Evolutionary conservation across 2,888 invertebrate genomes (phyloP).

Genomic region (Drosophila niveifrons): DNA sequence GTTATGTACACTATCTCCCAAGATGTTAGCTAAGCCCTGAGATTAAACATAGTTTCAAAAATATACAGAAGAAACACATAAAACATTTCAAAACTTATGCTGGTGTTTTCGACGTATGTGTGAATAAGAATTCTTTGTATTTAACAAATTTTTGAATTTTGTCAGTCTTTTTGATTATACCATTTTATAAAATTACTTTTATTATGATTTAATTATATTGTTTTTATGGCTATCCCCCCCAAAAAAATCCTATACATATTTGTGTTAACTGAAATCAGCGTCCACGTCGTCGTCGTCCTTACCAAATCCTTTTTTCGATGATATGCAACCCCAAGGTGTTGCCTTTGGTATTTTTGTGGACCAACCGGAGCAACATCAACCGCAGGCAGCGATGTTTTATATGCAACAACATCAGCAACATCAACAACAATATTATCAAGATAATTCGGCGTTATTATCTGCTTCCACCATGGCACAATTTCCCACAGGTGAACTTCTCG

Average conservation of each 20-base stretch:
- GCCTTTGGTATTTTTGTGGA: slow-evolving; percentile 55
- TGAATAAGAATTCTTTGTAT: slow-evolving; percentile 39
- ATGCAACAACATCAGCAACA: slow-evolving; percentile 60
- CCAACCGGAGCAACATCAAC: slow-evolving; percentile 34
- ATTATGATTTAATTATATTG: slow-evolving; percentile 50
- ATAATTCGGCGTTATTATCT: slow-evolving; percentile 42
- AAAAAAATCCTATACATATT: slow-evolving; percentile 34
- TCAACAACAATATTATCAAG: slow-evolving; percentile 40
- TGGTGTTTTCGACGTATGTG: slow-evolving; percentile 45
- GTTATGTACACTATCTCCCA: slow-evolving; percentile 9
- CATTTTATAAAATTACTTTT: slow-evolving; percentile 18
- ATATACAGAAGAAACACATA: slow-evolving; percentile 8
- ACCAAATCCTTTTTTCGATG: slow-evolving; percentile 85
- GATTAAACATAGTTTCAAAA: slow-evolving; percentile 28
- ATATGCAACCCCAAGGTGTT: slow-evolving; percentile 63
- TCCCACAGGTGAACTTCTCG: slow-evolving; percentile 60
- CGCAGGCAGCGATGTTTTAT: slow-evolving; percentile 49
- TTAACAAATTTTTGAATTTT: slow-evolving; percentile 28
- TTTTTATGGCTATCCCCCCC: slow-evolving; percentile 43
- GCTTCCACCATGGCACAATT: slow-evolving; percentile 51
- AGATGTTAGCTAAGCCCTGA: slow-evolving; percentile 18
- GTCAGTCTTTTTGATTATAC: slow-evolving; percentile 19
- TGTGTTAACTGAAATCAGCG: slow-evolving; percentile 51
- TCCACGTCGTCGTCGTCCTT: slow-evolving; percentile 56
- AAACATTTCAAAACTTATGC: slow-evolving; percentile 9